Conservation (phyloP, 2,113 vertebrate genomes). For the Anguilla rostrata region DNA sequence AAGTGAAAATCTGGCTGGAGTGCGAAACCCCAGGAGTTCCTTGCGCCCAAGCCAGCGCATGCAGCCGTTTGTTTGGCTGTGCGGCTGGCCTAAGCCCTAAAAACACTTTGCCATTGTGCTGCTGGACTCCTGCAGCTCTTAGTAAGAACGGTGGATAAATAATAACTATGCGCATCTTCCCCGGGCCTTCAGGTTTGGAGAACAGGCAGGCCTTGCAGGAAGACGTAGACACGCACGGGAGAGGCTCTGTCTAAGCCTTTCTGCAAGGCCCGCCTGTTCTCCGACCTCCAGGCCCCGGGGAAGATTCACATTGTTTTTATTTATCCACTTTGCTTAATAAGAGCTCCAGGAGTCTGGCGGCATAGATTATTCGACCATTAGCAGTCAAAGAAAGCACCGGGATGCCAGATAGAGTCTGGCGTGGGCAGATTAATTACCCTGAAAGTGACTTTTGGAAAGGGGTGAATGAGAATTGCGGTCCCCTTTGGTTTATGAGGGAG, state of each 20-base stretch:
- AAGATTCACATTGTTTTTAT: conserved; percentile 20
- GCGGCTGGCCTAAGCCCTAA: conserved; percentile 33
- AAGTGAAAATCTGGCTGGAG: not conserved
- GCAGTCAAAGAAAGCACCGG: conserved; percentile 24
- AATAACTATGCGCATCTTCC: no score
- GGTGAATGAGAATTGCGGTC: conserved; percentile 21
- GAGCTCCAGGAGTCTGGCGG: conserved; percentile 26
- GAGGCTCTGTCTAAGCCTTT: not conserved
- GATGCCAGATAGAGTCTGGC: conserved; percentile 29
- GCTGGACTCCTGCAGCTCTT: not conserved
- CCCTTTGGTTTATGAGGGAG: conserved; percentile 27
- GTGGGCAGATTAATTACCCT: conserved; percentile 37
- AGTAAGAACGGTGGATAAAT: no score
- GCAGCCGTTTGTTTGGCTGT: conserved; percentile 32
- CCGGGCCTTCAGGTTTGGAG: no score
- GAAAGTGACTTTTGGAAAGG: conserved; percentile 19
- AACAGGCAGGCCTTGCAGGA: no score
- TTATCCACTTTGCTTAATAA: conserved; percentile 30
- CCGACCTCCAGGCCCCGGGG: not conserved
- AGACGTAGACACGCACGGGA: conserved; percentile 10
- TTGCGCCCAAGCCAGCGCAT: conserved; percentile 24
- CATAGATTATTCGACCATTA: conserved; percentile 36
- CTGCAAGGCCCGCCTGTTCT: not conserved
- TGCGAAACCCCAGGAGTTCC: not conserved
- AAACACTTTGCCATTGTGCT: conserved; percentile 39